A percentile compares a stretch with the other conserved stretches of the same genome.
phyloP scores from a whole-genome alignment of 2,113 vertebrate species.

The Zootoca vivipara region DNA sequence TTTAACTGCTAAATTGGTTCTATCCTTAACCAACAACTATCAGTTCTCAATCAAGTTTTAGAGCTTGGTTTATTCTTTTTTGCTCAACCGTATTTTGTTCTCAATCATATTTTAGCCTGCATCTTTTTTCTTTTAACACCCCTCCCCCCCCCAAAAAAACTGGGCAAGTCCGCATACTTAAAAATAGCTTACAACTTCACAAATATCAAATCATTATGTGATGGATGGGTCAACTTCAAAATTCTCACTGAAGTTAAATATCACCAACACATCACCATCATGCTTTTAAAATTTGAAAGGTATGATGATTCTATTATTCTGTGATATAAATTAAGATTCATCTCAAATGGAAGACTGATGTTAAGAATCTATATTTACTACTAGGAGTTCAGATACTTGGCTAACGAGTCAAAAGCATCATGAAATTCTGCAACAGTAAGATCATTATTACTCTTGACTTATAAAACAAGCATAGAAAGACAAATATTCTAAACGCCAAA shows the following conservation, averaged over 20 bases:
- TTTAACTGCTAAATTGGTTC: background rate
- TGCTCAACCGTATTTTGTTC: constrained; percentile 24
- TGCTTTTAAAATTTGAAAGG: too few species aligned
- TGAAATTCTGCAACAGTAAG: background rate
- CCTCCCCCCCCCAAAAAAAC: background rate
- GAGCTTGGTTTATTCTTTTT: background rate
- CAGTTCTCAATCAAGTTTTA: background rate
- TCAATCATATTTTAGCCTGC: background rate
- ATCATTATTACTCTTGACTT: background rate
- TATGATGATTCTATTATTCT: too few species aligned
- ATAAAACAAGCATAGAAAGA: background rate
- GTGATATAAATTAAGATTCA: background rate
- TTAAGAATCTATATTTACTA: background rate
- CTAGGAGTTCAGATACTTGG: background rate
- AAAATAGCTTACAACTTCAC: background rate
- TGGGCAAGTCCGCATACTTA: background rate
- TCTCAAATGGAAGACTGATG: background rate
- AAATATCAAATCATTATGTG: background rate
- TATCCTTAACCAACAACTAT: background rate
- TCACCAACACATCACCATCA: too few species aligned
- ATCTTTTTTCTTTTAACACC: background rate
- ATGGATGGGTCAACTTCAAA: background rate
- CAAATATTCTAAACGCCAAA: background rate
- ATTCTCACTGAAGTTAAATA: background rate
- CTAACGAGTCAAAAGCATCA: background rate